Evolutionary conservation across 2,888 invertebrate species (phyloP).

Genomic region (Endotricha flammealis): DNA sequence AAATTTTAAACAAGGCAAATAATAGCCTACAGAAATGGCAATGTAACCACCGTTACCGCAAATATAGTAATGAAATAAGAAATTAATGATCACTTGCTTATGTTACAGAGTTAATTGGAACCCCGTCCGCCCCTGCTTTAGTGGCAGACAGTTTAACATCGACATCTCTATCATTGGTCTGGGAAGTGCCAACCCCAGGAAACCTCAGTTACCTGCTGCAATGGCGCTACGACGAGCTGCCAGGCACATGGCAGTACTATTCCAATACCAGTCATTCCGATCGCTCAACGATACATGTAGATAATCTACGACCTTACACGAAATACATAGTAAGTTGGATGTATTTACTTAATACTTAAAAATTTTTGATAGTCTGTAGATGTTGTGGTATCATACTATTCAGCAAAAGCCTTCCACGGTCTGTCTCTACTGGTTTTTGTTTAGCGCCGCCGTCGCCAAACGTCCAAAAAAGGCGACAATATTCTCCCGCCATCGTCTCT

Average conservation of each 20-base stretch:
- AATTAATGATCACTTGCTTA: neutral
- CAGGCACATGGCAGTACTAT: slow-evolving; percentile 90
- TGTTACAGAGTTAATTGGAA: slow-evolving; percentile 79
- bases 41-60: too few relatives aligned
- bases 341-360: too few relatives aligned
- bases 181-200: slow-evolving; percentile 81
- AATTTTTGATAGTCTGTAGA: too few relatives aligned
- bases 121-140: slow-evolving; percentile 85
- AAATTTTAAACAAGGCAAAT: too few relatives aligned
- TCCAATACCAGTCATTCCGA: slow-evolving; percentile 84
- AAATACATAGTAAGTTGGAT: slow-evolving; percentile 89
- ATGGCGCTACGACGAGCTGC: slow-evolving; percentile 84
- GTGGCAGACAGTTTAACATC: slow-evolving; percentile 87
- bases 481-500: too few relatives aligned
- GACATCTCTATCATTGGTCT: slow-evolving; percentile 87
- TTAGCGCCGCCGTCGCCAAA: too few relatives aligned
- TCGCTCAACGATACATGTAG: slow-evolving; percentile 82
- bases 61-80: too few relatives aligned
- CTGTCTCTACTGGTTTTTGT: too few relatives aligned
- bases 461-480: too few relatives aligned
- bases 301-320: slow-evolving; percentile 90
- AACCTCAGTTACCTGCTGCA: slow-evolving; percentile 83
- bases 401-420: too few relatives aligned
- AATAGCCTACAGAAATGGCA: too few relatives aligned
- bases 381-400: too few relatives aligned